Evolutionary conservation across 2,797 vertebrate species (phyloP), one percentile per base, ranked within the genome.

Genomic region (Halcyon chelicuti): DNA sequence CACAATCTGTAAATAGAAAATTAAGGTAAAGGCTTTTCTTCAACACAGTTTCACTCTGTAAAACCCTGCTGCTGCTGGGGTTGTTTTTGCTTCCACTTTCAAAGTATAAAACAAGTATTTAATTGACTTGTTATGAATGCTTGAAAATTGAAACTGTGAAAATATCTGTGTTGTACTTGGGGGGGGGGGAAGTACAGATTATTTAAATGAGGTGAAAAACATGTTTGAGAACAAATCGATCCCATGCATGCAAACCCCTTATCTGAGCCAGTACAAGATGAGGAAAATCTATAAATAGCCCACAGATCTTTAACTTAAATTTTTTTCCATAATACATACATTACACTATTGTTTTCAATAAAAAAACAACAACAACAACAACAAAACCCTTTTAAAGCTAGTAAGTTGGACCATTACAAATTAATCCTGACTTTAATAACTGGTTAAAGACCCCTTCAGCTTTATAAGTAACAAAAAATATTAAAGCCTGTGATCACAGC

Each of bases 381-480:
- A 95, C 94, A 98, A 97, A 97, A 97, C 96, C 91, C 95, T 97
- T 98, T 98, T 98, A 98, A 98, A 97, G 97, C 97, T 97, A 98
- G 98, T 98, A 98, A 99, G 98, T 98, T 98, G 98, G 98, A 99
- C 98, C 99, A 99, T 99, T 99, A 99, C 99, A 99, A 99, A 99
- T 99, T 98, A 99, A 99, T 99, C 98, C 99, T 97, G 98, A 98
- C 98, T 99, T 99, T 99, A 99, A 99, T 99, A 99, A 99, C 98
- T 99, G 99, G 98, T 99, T 98, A 99, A 99, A 99, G 99, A 98
- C 98, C 98, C 96, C 97, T 98, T 98, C 98, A 99, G 98, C 98
- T 98, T 98, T 98, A 98, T 98, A 98, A 98, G 97, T 97, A 98
- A 98, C 97, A 98, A 98, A 98, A 99, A 98, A 98, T 98, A 99